These are phyloP conservation scores for Smittia aterrima DNA, from an alignment of 2,888 invertebrate species.

Conservation along the genomic window DNA sequence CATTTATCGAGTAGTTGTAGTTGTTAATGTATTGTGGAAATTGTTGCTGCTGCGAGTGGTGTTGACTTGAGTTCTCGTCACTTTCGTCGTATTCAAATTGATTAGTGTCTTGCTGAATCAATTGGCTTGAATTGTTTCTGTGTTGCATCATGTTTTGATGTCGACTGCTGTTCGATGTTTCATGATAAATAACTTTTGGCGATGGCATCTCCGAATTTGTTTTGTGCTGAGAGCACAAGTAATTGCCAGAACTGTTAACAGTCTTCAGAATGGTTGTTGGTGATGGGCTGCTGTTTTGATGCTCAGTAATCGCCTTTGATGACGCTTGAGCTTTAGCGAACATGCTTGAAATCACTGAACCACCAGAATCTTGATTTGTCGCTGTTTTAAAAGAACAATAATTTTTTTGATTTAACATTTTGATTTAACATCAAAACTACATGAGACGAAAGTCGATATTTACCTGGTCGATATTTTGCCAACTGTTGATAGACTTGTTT, in stretches of 20 bases:
- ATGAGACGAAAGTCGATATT: not conserved
- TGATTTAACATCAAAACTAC: not conserved
- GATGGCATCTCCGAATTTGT: conserved; percentile 17
- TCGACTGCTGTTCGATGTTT: not conserved
- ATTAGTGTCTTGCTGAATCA: conserved; percentile 12
- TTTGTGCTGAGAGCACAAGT: conserved; percentile 48
- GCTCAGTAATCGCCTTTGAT: not conserved
- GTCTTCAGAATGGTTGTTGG: conserved; percentile 56
- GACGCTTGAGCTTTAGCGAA: conserved; percentile 20
- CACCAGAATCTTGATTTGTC: conserved; percentile 41
- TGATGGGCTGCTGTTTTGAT: conserved; percentile 52
- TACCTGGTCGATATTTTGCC: conserved; percentile 59
- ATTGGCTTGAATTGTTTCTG: conserved; percentile 23
- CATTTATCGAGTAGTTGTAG: conserved; percentile 35
- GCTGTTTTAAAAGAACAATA: not conserved
- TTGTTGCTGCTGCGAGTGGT: conserved; percentile 31
- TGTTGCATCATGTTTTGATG: conserved; percentile 21
- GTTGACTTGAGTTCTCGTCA: conserved; percentile 34
- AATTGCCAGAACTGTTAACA: conserved; percentile 56
- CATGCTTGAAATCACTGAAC: conserved; percentile 42
- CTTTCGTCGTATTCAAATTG: conserved; percentile 41
- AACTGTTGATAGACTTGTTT: conserved; percentile 76
- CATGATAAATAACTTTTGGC: conserved; percentile 18
- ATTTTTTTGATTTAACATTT: too few relatives aligned
- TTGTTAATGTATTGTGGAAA: conserved; percentile 19